These are phyloP conservation scores for Cichladusa arquata DNA, from an alignment of 2,113 vertebrate species.

Conservation along the genomic window DNA sequence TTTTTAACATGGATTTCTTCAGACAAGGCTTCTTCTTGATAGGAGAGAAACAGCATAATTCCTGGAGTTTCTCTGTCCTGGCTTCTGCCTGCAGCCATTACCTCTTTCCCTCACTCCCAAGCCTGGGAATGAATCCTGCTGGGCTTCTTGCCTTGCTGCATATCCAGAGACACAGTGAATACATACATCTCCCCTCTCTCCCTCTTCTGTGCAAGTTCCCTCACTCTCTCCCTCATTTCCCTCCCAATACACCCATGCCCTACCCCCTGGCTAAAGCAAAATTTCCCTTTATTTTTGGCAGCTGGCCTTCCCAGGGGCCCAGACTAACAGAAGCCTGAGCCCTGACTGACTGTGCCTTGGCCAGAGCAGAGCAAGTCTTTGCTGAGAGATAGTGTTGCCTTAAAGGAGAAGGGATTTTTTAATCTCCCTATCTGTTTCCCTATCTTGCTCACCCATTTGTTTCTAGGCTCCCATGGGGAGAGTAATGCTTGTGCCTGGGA, in stretches of 20 bases:
- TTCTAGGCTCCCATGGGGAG: neutral
- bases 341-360: neutral
- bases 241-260: neutral
- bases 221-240: neutral
- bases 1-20: neutral
- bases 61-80: neutral
- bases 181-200: neutral
- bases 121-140: neutral
- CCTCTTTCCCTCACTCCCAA: neutral
- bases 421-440: neutral
- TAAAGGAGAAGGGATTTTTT: slow-evolving; percentile 43
- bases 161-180: neutral
- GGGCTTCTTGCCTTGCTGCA: neutral
- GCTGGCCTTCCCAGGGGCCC: slow-evolving; percentile 18
- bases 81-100: neutral
- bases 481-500: neutral
- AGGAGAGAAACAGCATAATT: neutral
- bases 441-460: neutral
- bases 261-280: slow-evolving; percentile 9
- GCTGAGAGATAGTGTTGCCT: slow-evolving; percentile 1
- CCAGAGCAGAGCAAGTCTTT: neutral
- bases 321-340: slow-evolving; percentile 40
- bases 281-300: slow-evolving; percentile 22
- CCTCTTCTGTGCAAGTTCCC: neutral
- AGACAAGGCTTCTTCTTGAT: neutral